Conservation (phyloP, 1,140 invertebrate species). For the Theocolax elegans region DNA sequence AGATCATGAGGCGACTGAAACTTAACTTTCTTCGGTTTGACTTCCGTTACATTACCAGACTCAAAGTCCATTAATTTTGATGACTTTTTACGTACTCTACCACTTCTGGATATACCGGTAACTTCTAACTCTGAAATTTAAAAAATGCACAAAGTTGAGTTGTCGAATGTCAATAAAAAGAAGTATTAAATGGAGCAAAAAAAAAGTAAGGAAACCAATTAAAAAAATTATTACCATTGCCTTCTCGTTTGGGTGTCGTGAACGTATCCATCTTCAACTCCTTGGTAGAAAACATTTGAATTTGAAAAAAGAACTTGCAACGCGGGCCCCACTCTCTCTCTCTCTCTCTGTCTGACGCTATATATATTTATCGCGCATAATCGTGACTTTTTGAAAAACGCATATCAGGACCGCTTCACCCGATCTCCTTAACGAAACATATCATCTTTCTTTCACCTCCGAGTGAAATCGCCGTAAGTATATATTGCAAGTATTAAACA, state of each 20-base stretch:
- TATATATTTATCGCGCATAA: too few relatives aligned
- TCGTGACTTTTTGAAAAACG: not conserved
- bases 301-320: slow-evolving; percentile 6
- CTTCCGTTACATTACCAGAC: slow-evolving; percentile 78
- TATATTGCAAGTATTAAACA: too few relatives aligned
- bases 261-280: slow-evolving; percentile 23
- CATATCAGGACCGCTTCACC: not conserved
- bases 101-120: slow-evolving; percentile 86
- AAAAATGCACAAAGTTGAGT: not conserved
- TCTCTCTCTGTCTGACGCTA: too few relatives aligned
- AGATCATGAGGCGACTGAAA: slow-evolving; percentile 59
- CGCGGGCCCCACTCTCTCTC: too few relatives aligned
- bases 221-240: slow-evolving; percentile 20
- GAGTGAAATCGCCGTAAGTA: too few relatives aligned
- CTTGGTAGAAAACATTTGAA: not conserved
- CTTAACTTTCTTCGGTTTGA: slow-evolving; percentile 62
- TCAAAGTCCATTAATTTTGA: slow-evolving; percentile 95
- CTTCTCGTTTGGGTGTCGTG: slow-evolving; percentile 25
- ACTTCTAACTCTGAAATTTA: slow-evolving; percentile 78
- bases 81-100: slow-evolving; percentile 91
- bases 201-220: not conserved
- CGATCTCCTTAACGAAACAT: not conserved
- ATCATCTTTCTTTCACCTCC: too few relatives aligned
- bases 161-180: not conserved
- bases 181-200: not conserved